Percentiles rank a stretch among this genome's conserved stretches.
These are phyloP conservation scores for Margaritifera margaritifera DNA, from an alignment of 2,888 invertebrate genomes.

Conservation along the genomic window DNA sequence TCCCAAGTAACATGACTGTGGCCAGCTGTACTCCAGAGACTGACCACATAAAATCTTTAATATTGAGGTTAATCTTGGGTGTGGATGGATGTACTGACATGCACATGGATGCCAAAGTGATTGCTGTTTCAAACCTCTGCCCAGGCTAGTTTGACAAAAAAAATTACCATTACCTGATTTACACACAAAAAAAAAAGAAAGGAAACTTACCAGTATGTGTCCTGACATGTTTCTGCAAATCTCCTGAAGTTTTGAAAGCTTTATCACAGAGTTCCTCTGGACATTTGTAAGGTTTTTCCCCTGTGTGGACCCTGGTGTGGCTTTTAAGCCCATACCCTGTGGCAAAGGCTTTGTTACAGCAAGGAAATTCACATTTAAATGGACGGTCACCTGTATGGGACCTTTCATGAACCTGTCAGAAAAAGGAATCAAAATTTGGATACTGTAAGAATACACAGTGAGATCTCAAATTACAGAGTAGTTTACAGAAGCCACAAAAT, in stretches of 20 bases:
- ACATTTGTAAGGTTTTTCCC: conserved; percentile 78
- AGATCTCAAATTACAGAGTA: no score
- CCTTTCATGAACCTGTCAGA: conserved; percentile 72
- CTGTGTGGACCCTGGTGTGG: conserved; percentile 78
- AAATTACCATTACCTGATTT: not conserved
- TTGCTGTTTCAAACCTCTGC: no score
- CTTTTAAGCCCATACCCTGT: conserved; percentile 77
- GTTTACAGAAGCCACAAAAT: no score
- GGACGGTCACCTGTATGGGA: conserved; percentile 74
- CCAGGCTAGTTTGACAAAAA: no score
- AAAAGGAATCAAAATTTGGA: no score
- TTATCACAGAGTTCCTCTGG: conserved; percentile 76
- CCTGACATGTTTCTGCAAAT: conserved; percentile 78
- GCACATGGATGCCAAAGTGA: no score
- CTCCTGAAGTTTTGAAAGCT: conserved; percentile 79
- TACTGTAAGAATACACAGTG: no score
- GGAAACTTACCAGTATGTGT: conserved; percentile 77
- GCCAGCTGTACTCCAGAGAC: no score
- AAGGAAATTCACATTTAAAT: conserved; percentile 70
- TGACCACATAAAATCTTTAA: no score
- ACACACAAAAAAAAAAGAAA: not conserved
- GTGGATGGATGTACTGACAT: no score
- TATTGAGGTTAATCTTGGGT: no score
- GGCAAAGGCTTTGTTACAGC: conserved; percentile 73
- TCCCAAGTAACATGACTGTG: no score